A percentile compares a stretch with the other conserved stretches of the same genome.
phyloP scores from a whole-genome alignment of 2,113 vertebrate genomes.

The Illadopsis cleaveri region DNA sequence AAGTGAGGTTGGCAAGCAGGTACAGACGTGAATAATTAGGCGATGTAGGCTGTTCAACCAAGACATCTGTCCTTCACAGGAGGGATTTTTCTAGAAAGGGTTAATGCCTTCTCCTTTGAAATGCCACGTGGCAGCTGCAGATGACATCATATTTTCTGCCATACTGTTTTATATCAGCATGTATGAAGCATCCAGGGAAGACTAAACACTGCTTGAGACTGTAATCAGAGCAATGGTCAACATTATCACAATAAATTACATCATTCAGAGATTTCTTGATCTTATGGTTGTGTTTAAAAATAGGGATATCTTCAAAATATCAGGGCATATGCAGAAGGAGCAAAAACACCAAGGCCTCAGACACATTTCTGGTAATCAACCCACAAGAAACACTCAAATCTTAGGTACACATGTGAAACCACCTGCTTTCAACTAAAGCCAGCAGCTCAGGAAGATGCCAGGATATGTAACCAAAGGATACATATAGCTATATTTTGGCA shows the following conservation, averaged over 20 bases:
- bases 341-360: not conserved
- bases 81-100: conserved; percentile 10
- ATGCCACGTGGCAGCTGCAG: conserved; percentile 17
- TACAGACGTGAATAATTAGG: not conserved
- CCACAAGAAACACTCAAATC: not conserved
- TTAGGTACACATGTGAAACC: not conserved
- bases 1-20: not conserved
- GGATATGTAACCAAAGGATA: not conserved
- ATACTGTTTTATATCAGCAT: conserved; percentile 47
- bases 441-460: not conserved
- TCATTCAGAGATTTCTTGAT: not conserved
- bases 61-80: not conserved
- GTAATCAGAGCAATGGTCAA: not conserved
- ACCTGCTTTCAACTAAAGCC: not conserved
- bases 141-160: conserved; percentile 68
- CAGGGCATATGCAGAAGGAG: not conserved
- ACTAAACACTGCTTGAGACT: conserved; percentile 24
- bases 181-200: conserved; percentile 9
- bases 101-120: conserved; percentile 52
- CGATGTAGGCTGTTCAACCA: not conserved
- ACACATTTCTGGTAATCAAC: not conserved
- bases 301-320: not conserved
- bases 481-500: not conserved
- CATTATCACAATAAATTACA: not conserved
- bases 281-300: not conserved